phyloP scores from a whole-genome alignment of 2,888 invertebrate genomes.

The Abscondita cerata region DNA sequence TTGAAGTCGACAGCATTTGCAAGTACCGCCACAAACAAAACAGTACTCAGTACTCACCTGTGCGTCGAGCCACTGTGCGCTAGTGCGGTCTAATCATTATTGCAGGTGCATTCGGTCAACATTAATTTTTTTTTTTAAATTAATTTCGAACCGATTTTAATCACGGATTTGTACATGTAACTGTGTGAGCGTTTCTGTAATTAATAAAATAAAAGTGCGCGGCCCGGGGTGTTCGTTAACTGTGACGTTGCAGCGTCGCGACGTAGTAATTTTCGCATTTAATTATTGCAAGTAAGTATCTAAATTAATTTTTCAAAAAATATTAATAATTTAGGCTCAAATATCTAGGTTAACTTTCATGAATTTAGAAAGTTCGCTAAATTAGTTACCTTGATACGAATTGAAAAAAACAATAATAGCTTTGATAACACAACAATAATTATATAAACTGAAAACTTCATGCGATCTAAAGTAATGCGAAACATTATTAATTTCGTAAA shows the following conservation, averaged over 20 bases:
- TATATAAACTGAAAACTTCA: neutral
- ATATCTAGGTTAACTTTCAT: slow-evolving; percentile 1
- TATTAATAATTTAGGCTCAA: neutral
- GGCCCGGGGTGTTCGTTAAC: too few species aligned
- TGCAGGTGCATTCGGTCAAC: slow-evolving; percentile 39
- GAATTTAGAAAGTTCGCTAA: slow-evolving; percentile 1
- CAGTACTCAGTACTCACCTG: slow-evolving; percentile 46
- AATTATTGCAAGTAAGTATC: slow-evolving; percentile 1
- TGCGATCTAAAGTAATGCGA: neutral
- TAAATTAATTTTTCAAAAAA: neutral
- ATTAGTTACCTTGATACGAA: neutral
- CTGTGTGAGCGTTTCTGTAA: too few species aligned
- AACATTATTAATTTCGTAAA: neutral
- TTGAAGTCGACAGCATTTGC: slow-evolving; percentile 47
- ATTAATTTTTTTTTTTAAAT: slow-evolving; percentile 3
- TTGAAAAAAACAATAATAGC: neutral
- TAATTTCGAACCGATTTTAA: neutral
- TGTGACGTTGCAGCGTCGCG: slow-evolving; percentile 29
- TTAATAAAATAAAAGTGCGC: too few species aligned
- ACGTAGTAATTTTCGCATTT: neutral
- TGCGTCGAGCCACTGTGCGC: slow-evolving; percentile 40
- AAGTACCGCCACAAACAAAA: slow-evolving; percentile 42
- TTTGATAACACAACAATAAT: slow-evolving; percentile 5
- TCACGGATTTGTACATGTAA: too few species aligned
- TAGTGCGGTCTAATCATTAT: slow-evolving; percentile 35